A percentile compares a stretch with the other conserved stretches of the same genome.
Evolutionary conservation across 2,888 invertebrate species (phyloP).

Genomic region (Erebia aethiops): DNA sequence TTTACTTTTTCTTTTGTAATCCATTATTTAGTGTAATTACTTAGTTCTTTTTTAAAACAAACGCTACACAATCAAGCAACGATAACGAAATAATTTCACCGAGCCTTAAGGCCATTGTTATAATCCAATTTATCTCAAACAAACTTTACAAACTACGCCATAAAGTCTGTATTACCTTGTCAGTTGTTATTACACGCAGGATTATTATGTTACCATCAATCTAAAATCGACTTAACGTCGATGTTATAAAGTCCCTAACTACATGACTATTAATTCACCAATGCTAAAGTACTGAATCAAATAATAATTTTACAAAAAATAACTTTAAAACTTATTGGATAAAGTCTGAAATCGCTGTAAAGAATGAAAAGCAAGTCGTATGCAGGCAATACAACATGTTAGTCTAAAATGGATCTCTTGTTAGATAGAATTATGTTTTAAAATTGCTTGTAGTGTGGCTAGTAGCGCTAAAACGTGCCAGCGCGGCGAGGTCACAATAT

Average conservation of each 20-base stretch:
- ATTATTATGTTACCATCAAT: not conserved
- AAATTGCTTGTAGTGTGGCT: not conserved
- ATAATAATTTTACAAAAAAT: not conserved
- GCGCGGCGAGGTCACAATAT: slow-evolving; percentile 44
- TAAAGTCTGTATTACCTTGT: not conserved
- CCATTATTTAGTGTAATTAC: not conserved
- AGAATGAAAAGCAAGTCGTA: not conserved
- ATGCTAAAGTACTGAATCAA: slow-evolving; percentile 3
- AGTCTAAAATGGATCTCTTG: slow-evolving; percentile 7
- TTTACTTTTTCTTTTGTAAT: not conserved
- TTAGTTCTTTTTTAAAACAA: slow-evolving; percentile 27
- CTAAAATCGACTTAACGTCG: not conserved
- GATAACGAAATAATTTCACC: slow-evolving; percentile 37
- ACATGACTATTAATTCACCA: not conserved
- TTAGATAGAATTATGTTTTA: not conserved
- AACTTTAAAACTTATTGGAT: not conserved
- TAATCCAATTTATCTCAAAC: not conserved
- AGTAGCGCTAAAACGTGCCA: slow-evolving; percentile 30
- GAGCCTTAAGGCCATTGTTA: slow-evolving; percentile 30
- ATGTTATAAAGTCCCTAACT: not conserved
- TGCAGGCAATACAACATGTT: not conserved
- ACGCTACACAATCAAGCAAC: slow-evolving; percentile 26
- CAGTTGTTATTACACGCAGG: not conserved
- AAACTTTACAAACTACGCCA: not conserved
- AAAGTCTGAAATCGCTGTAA: not conserved